These are phyloP conservation scores for Caenorhabditis doughertyi DNA, from an alignment of 2,888 invertebrate species.

Conservation along the genomic window DNA sequence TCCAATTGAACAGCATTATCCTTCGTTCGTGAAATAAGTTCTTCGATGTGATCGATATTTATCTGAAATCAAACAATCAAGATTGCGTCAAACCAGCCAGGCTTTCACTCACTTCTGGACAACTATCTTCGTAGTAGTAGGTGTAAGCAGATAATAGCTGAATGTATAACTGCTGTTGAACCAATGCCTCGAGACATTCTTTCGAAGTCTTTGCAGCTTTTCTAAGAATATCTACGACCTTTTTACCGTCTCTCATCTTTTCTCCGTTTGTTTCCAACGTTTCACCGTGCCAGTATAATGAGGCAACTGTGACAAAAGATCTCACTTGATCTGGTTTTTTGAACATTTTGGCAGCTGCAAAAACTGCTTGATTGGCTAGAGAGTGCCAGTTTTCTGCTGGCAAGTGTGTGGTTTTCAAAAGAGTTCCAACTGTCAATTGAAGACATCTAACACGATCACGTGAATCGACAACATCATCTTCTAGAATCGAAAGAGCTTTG, in stretches of 20 bases:
- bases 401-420: constrained; percentile 61
- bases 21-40: constrained; percentile 92
- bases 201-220: constrained; percentile 91
- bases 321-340: constrained; percentile 96
- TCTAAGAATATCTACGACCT: constrained; percentile 95
- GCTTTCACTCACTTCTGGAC: constrained; percentile 85
- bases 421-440: constrained; percentile 66
- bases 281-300: constrained; percentile 92
- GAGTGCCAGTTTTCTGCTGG: constrained; percentile 96
- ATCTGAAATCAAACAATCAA: constrained; percentile 85
- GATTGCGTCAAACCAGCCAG: neutral
- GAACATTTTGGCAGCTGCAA: constrained; percentile 95
- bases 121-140: constrained; percentile 93
- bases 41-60: constrained; percentile 86
- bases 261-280: constrained; percentile 60
- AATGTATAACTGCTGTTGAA: constrained; percentile 95
- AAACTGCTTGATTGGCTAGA: constrained; percentile 94
- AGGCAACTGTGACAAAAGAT: constrained; percentile 86
- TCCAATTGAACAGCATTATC: constrained; percentile 96
- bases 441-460: constrained; percentile 71
- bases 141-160: constrained; percentile 95
- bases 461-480: constrained; percentile 74
- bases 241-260: constrained; percentile 89
- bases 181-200: constrained; percentile 97
- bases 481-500: constrained; percentile 73